phyloP scores from a whole-genome alignment of 2,113 vertebrate species.

The Rutilus rutilus region DNA sequence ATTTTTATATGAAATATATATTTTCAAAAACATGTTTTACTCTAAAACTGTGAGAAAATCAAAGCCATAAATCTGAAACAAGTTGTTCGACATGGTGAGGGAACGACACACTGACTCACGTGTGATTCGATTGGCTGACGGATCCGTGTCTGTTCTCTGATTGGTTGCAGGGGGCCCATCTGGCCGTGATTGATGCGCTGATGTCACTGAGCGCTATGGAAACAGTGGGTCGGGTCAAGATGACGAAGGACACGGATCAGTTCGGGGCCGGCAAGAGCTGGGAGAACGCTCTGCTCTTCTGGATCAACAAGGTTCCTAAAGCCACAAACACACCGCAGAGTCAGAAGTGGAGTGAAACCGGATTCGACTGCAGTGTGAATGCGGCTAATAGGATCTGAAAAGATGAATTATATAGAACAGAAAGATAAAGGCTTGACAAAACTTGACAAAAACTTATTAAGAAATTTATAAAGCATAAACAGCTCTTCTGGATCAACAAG shows the following conservation, averaged over 20 bases:
- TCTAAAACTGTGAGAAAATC: too few relatives aligned
- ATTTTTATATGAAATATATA: too few relatives aligned
- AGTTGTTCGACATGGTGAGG: constrained; percentile 79
- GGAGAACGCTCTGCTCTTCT: constrained; percentile 87
- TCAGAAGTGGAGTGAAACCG: background rate
- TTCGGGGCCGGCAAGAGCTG: constrained; percentile 71
- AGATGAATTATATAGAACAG: too few relatives aligned
- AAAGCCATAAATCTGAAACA: too few relatives aligned
- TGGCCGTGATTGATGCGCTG: constrained; percentile 86
- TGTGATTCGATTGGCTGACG: background rate
- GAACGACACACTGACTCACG: background rate
- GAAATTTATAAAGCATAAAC: too few relatives aligned
- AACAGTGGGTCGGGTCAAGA: constrained; percentile 75
- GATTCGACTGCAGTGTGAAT: background rate
- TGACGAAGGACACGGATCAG: constrained; percentile 73
- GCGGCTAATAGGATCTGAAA: background rate
- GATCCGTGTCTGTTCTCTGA: constrained; percentile 34
- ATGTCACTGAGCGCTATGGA: constrained; percentile 84
- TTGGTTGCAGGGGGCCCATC: constrained; percentile 78
- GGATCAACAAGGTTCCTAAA: constrained; percentile 85
- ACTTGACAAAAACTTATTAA: too few relatives aligned
- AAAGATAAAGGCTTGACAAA: too few relatives aligned
- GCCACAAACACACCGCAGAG: background rate
- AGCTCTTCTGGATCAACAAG: constrained; percentile 82
- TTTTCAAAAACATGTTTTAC: too few relatives aligned